A percentile compares a stretch with the other conserved stretches of the same genome.
These are phyloP conservation scores for Lordiphosa collinella DNA, from an alignment of 1,140 invertebrate genomes.

Conservation along the genomic window DNA sequence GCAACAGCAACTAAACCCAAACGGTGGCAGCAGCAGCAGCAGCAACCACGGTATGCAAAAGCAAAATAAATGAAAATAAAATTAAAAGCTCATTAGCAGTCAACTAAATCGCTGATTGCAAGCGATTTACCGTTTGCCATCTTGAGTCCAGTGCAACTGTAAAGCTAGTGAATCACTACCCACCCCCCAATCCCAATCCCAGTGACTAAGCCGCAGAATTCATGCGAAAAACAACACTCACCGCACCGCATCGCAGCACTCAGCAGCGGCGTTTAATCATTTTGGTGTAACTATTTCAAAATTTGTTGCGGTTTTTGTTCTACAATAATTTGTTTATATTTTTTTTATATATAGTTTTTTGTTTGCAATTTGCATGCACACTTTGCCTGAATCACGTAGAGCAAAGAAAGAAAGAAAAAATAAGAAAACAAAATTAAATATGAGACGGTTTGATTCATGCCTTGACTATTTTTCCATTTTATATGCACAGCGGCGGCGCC, in stretches of 20 bases:
- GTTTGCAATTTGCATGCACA: no score
- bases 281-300: neutral
- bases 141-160: conserved; percentile 22
- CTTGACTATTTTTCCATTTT: conserved; percentile 26
- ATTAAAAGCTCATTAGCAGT: conserved; percentile 33
- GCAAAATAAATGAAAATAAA: conserved; percentile 12
- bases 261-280: no score
- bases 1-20: conserved; percentile 25
- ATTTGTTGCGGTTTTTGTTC: no score
- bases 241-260: no score
- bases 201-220: no score
- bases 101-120: conserved; percentile 19
- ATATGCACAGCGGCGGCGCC: conserved; percentile 25
- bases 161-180: conserved; percentile 26
- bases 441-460: conserved; percentile 24
- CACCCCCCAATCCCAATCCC: neutral
- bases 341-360: no score
- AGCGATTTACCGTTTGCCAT: conserved; percentile 30
- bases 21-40: conserved; percentile 1
- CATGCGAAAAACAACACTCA: no score
- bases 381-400: neutral
- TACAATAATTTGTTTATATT: no score
- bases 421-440: neutral
- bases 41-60: conserved; percentile 29
- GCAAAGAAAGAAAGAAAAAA: neutral